A percentile compares a stretch with the other conserved stretches of the same genome.
These are phyloP conservation scores for Caloenas nicobarica DNA, from an alignment of 2,113 vertebrate genomes.

Conservation along the genomic window DNA sequence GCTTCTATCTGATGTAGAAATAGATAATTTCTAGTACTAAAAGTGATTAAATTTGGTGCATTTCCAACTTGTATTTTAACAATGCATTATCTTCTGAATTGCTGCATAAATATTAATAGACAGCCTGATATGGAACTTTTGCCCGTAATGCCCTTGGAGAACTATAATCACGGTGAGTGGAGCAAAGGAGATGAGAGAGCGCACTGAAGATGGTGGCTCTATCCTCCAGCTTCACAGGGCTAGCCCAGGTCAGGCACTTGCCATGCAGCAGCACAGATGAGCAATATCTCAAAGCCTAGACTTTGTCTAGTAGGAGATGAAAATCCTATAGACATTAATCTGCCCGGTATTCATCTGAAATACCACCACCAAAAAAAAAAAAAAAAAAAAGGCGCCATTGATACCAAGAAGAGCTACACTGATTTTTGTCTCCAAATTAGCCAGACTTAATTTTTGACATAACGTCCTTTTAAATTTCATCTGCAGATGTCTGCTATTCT, in stretches of 20 bases:
- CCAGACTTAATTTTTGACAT: neutral
- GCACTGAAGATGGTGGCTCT: neutral
- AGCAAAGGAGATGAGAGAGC: neutral
- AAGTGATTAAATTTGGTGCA: conserved; percentile 61
- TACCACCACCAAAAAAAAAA: neutral
- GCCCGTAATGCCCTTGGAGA: conserved; percentile 55
- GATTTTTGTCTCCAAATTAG: neutral
- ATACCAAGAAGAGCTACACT: neutral
- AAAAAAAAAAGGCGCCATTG: neutral
- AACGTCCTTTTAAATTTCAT: neutral
- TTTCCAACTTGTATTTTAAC: conserved; percentile 66
- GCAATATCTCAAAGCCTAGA: conserved; percentile 4
- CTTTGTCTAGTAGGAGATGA: neutral
- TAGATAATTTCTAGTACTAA: conserved; percentile 47
- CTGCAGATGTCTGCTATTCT: neutral
- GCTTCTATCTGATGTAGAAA: neutral
- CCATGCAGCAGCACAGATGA: neutral
- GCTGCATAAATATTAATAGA: conserved; percentile 67
- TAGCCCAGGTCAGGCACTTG: neutral
- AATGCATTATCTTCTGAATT: conserved; percentile 48
- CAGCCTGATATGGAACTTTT: conserved; percentile 33
- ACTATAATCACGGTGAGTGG: neutral
- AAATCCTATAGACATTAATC: neutral
- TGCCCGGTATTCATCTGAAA: neutral
- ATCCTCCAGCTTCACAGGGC: neutral